Percentiles rank a stretch among this genome's conserved stretches.
Evolutionary conservation across 1,140 invertebrate species (phyloP).

Genomic region (Aphelenchoides avenae): DNA sequence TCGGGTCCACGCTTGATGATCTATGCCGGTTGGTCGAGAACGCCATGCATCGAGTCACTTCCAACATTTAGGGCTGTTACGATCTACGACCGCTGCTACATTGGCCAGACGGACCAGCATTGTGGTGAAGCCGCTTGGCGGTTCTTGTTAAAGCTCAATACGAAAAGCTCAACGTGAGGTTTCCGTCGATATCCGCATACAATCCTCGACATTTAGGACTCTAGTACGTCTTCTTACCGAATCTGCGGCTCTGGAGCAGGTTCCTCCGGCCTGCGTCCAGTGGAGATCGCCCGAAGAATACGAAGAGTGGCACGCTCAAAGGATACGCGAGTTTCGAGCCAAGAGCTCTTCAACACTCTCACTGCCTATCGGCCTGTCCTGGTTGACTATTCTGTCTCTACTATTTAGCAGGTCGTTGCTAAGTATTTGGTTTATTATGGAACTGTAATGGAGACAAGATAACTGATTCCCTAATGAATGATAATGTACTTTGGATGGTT

Average conservation of each 20-base stretch:
- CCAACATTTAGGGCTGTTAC: background rate
- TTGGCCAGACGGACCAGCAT: conserved; percentile 18
- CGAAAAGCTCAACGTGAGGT: conserved; percentile 36
- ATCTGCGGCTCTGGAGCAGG: too few species aligned
- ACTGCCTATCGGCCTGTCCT: too few species aligned
- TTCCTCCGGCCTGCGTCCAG: conserved; percentile 19
- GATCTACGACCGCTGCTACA: conserved; percentile 14
- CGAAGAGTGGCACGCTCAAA: conserved; percentile 22
- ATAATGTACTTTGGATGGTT: too few species aligned
- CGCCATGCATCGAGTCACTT: conserved; percentile 38
- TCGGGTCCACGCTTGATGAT: conserved; percentile 1
- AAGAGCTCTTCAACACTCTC: too few species aligned
- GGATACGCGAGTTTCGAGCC: conserved; percentile 12
- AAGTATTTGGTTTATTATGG: too few species aligned
- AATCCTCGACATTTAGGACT: too few species aligned
- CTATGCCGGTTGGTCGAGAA: conserved; percentile 21
- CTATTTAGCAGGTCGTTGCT: too few species aligned
- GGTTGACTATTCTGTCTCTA: too few species aligned
- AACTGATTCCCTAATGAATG: too few species aligned
- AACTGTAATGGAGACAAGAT: too few species aligned
- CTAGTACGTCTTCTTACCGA: too few species aligned
- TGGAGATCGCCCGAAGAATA: conserved; percentile 30
- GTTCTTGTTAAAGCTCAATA: conserved; percentile 31
- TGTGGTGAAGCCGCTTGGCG: conserved; percentile 29
- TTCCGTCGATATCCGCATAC: background rate